Evolutionary conservation across 2,797 vertebrate species (phyloP), one percentile per base, ranked within the genome.

Genomic region (Sebastes melanostomus): DNA sequence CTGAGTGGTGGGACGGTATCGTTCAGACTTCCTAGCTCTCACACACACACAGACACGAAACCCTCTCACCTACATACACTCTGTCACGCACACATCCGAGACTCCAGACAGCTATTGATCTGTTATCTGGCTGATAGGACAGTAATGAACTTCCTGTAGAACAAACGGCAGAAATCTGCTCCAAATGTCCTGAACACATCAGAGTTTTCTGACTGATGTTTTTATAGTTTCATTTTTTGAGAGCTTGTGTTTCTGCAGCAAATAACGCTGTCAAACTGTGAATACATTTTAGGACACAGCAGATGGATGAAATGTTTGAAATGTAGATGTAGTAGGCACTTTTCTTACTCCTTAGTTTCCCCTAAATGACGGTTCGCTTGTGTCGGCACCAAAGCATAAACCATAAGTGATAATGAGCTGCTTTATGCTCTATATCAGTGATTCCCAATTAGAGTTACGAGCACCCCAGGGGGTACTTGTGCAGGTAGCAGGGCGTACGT

Each of bases 31-130:
- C 52, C n/a, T 55, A 25, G 66, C 22, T 65, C 65, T 38, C 46
- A 73, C 42, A 14, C 62, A 46, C 32, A 20, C 38, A 46, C 38
- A 46, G 38, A 46, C 38, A 46, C 11, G 8, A 62, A 2, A 16
- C 27, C 24, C 29, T 2, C 55, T 25, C 32, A 3, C 52, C 25
- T 12, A 60, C 78, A 84, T 58, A 25, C 66, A 8, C 70, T 54
- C 66, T 55, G 60, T 80, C 74, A 82, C 14, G 8, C 79, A 78
- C 65, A 81, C 69, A 76, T n/a, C 32, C 52, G 70, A 77, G 56
- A 85, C 85, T 88, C 72, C 85, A 90, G 89, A 91, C 86, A 90
- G 76, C 65, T 93, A 94, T 93, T 88, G 93, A 93, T 93, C 89
- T 77, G 59, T 75, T 68, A 32, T 83, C 74, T 76, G 61, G 89